Evolutionary conservation across 2,888 invertebrate species (phyloP), one percentile per base, ranked within the genome.

Genomic region (Apodemia zela): DNA sequence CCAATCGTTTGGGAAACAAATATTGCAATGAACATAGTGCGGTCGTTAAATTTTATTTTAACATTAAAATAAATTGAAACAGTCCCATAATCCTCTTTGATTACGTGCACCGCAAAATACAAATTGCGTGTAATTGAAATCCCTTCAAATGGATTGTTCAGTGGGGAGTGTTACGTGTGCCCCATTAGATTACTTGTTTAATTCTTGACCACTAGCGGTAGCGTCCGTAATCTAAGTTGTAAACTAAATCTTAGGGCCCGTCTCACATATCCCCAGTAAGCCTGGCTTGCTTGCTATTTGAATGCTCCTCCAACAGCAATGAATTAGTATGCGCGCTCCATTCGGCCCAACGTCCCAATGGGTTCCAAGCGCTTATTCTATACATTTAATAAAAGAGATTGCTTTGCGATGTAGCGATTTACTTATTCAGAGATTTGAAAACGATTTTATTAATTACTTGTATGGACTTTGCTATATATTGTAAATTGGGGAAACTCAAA

Each of bases 251-350:
- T 90, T 90, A 81, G 87, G 83, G 73, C 73, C 74, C 80, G 84
- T 84, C 86, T 87, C 89, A 89, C 90, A 90, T 89, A 89, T 89
- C 89, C 87, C 80, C 74, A 42, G 81, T 89, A 90, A 89, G 87
- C 91, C 77, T 70, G 85, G 85, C 85, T 82, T 72, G 75, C 81
- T 77, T 79, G 84, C 80, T 83, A 84, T 89, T 88, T 87, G 89
- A 89, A 90, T 88, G 89, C 77, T 81, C 71, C 82, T 79, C 79
- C 79, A 80, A 83, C 84, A 81, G 80, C 85, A 84, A 85, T 85
- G 87, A 88, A 90, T 90, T 90, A 90, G 90, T 90, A 90, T 90
- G 90, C 90, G 82, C 79, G 81, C 80, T 85, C 79, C 89, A 89
- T 90, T 87, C 88, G 76, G 80, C 73, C 76, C 75, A 73, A 69